These are phyloP conservation scores for Coregonus sp. DNA, from an alignment of 2,797 vertebrate genomes.

Conservation along the genomic window DNA sequence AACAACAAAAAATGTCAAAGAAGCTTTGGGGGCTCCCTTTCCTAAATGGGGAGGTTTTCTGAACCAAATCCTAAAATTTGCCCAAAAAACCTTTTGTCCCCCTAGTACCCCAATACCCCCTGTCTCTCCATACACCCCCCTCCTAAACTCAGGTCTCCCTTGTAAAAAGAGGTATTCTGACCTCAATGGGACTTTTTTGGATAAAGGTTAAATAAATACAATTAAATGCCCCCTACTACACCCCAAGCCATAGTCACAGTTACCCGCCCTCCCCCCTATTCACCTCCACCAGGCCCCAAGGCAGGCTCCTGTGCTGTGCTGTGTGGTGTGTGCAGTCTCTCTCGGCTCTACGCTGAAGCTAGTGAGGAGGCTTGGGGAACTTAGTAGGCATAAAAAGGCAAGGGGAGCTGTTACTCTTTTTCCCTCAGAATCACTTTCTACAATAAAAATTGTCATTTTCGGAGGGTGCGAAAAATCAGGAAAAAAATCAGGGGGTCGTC, in stretches of 20 bases:
- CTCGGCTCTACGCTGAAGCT: constrained; percentile 68
- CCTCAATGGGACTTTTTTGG: neutral
- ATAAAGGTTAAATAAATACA: neutral
- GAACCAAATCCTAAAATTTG: constrained; percentile 64
- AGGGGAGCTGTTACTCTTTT: constrained; percentile 76
- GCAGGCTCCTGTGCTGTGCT: constrained; percentile 27
- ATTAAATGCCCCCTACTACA: neutral
- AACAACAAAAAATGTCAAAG: constrained; percentile 36
- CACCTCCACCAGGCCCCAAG: constrained; percentile 33
- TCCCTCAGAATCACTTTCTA: constrained; percentile 83
- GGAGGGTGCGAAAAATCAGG: constrained; percentile 69
- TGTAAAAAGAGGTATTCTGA: neutral
- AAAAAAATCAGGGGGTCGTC: constrained; percentile 69
- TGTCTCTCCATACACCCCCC: constrained; percentile 56
- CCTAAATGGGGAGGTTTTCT: constrained; percentile 50
- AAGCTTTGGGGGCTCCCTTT: constrained; percentile 67
- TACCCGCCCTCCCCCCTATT: constrained; percentile 61
- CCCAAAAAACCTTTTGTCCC: constrained; percentile 58
- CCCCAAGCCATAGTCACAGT: constrained; percentile 16
- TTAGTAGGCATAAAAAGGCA: constrained; percentile 76
- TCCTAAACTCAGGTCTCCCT: constrained; percentile 5
- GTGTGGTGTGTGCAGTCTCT: constrained; percentile 70
- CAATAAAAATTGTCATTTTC: constrained; percentile 79
- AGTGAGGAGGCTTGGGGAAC: constrained; percentile 71
- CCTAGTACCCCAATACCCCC: constrained; percentile 40